Evolutionary conservation across 2,888 invertebrate genomes (phyloP), one percentile per base, ranked within the genome.

Genomic region (Epinotia nisella): DNA sequence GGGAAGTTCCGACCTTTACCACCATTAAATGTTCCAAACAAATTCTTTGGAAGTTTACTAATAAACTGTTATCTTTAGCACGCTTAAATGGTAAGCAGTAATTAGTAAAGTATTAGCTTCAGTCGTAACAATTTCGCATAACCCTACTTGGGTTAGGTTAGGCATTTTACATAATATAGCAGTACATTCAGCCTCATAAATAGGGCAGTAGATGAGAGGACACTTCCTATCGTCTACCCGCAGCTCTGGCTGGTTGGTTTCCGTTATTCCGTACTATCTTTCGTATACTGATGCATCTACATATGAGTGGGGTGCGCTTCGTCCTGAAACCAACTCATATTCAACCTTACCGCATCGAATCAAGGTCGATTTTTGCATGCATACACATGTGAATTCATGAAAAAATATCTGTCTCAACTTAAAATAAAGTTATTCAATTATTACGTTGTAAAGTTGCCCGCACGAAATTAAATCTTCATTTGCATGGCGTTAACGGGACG

Each of bases 181-280:
- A 71, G 75, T 79, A 76, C 77, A 77, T 76, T 78, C 78, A 78
- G 77, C 75, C 75, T 79, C 87, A 88, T 90, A 89, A 90, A 90
- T 90, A 90, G 90, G 87, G 82, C 89, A 87, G 80, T 84, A 79
- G 85, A 86, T 82, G 87, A 83, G 85, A 86, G 85, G 83, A 85
- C 84, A 83, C 87, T 89, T 90, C 90, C 90, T 81, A 81, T 76
- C 79, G 77, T 77, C 78, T 74, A 78, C 84, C 81, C 81, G 83
- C 83, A 85, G 85, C 86, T 84, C 85, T 82, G 80, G 80, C 80
- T 77, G 78, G 79, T 77, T 79, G 79, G 78, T 79, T 80, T 79
- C 81, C 81, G 82, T 80, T 83, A 82, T 81, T 80, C 80, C 71
- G 76, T 74, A 29, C 72, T 75, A 65, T 61, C 67, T 69, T 58